Evolutionary conservation across 2,797 vertebrate species (phyloP).

Genomic region (Parambassis ranga): DNA sequence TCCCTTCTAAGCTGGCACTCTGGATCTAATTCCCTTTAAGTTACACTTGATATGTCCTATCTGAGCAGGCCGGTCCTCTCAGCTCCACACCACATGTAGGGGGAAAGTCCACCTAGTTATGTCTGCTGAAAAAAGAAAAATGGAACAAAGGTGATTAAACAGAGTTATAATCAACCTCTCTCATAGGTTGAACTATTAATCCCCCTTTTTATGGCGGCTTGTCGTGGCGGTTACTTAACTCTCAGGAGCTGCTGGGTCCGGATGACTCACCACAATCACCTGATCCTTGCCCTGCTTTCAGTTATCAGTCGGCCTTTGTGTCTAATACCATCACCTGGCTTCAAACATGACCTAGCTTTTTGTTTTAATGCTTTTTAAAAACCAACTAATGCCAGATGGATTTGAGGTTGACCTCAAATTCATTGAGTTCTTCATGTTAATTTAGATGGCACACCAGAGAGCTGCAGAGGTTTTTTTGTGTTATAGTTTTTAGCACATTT

Average conservation of each 20-base stretch:
- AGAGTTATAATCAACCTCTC: not conserved
- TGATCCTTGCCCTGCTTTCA: constrained; percentile 32
- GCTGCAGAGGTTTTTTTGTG: not conserved
- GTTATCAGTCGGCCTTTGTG: constrained; percentile 17
- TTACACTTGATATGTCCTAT: constrained; percentile 40
- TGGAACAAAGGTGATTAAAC: not conserved
- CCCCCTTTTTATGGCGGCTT: not conserved
- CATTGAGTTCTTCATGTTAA: not conserved
- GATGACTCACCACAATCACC: constrained; percentile 57
- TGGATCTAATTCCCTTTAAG: constrained; percentile 53
- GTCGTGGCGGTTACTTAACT: constrained; percentile 5
- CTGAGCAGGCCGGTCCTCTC: constrained; percentile 8
- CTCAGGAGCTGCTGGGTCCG: constrained; percentile 7
- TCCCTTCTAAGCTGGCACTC: constrained; percentile 57
- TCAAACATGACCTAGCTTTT: not conserved
- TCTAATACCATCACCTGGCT: constrained; percentile 34
- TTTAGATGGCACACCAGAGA: not conserved
- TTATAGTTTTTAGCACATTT: not conserved
- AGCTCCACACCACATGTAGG: not conserved
- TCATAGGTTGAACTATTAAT: constrained; percentile 23
- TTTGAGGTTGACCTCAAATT: constrained; percentile 1
- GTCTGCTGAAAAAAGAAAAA: not conserved
- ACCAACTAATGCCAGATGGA: not conserved
- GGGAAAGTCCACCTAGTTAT: not conserved
- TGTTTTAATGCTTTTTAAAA: constrained; percentile 11